Conservation (phyloP, 2,113 vertebrate species). For the Dendropsophus ebraccatus region DNA sequence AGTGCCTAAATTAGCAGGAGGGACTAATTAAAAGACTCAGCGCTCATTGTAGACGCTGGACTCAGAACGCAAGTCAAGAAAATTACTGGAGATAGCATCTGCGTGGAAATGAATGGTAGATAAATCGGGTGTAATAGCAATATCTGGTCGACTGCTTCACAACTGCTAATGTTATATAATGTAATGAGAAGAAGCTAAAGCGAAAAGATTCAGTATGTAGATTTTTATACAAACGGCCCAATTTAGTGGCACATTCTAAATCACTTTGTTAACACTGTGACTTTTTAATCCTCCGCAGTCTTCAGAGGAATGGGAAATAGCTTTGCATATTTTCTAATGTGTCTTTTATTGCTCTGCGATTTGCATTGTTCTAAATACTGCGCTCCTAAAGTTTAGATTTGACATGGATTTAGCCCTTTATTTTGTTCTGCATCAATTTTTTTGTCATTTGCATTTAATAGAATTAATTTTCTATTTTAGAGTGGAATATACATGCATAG, state of each 20-base stretch:
- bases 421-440: neutral
- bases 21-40: constrained; percentile 60
- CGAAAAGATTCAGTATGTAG: constrained; percentile 23
- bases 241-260: constrained; percentile 45
- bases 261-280: constrained; percentile 42
- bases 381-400: constrained; percentile 1
- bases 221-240: constrained; percentile 28
- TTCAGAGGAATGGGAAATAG: constrained; percentile 27
- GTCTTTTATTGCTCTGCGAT: constrained; percentile 41
- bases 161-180: constrained; percentile 45
- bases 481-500: neutral
- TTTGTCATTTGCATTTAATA: neutral
- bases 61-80: constrained; percentile 53
- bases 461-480: neutral
- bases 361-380: constrained; percentile 24
- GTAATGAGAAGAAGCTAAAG: constrained; percentile 29
- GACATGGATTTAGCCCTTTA: neutral
- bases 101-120: constrained; percentile 52
- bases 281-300: constrained; percentile 33
- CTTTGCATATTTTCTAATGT: constrained; percentile 36
- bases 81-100: constrained; percentile 56
- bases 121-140: constrained; percentile 49
- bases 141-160: constrained; percentile 42
- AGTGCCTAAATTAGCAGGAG: constrained; percentile 60
- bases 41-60: constrained; percentile 54